Conservation (phyloP, 1,140 invertebrate species). For the Parapsyche elsis region DNA sequence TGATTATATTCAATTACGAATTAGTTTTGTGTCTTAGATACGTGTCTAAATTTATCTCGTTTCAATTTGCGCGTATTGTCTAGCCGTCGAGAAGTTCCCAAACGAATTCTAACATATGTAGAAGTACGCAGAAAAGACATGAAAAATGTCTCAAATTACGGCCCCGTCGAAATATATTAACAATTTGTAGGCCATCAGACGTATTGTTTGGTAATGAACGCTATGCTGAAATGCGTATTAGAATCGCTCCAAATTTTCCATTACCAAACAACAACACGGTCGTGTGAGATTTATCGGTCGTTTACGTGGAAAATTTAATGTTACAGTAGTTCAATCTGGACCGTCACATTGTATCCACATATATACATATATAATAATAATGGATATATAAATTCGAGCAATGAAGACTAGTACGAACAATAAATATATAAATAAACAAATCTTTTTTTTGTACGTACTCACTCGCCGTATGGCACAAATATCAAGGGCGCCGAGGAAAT, state of each 20-base stretch:
- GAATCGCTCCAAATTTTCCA: constrained; percentile 4
- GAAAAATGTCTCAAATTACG: neutral
- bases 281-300: neutral
- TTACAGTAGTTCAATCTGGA: neutral
- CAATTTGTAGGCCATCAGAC: constrained; percentile 3
- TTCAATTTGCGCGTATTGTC: too few relatives aligned
- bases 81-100: too few relatives aligned
- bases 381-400: too few relatives aligned
- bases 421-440: too few relatives aligned
- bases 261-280: neutral
- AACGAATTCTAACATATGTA: too few relatives aligned
- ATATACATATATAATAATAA: too few relatives aligned
- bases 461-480: too few relatives aligned
- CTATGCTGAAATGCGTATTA: neutral
- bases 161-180: neutral
- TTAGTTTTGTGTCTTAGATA: neutral
- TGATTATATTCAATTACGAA: neutral
- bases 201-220: neutral
- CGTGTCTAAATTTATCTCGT: too few relatives aligned
- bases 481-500: constrained; percentile 17
- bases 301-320: neutral
- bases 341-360: too few relatives aligned
- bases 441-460: too few relatives aligned
- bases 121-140: neutral
- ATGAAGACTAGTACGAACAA: too few relatives aligned